phyloP scores from a whole-genome alignment of 2,113 vertebrate genomes.

The Heptranchias perlo region DNA sequence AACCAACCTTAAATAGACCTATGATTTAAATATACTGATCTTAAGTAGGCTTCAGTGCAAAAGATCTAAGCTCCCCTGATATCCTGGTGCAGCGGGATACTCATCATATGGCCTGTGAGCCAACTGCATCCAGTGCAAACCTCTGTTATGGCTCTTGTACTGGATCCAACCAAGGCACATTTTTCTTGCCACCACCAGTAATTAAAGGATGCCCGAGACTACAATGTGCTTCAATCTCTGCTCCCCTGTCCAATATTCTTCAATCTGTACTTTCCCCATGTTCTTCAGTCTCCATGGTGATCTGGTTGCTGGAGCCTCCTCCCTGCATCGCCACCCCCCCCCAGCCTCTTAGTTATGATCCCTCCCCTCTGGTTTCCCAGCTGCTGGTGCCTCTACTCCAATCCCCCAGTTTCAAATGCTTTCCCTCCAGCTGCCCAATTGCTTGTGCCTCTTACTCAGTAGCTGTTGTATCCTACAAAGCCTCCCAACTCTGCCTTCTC shows the following conservation, averaged over 20 bases:
- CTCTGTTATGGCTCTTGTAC: not conserved
- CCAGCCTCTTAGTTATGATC: too few species aligned
- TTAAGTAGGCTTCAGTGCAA: not conserved
- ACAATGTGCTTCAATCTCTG: too few species aligned
- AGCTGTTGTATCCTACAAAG: too few species aligned
- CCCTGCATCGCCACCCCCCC: too few species aligned
- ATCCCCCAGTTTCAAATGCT: too few species aligned
- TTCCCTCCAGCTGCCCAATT: too few species aligned
- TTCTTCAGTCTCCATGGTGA: not conserved
- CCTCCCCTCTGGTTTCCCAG: too few species aligned
- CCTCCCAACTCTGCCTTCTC: too few species aligned
- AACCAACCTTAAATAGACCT: not conserved
- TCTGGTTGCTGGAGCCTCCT: too few species aligned
- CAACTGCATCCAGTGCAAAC: not conserved
- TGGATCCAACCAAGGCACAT: not conserved
- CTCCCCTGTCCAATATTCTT: not conserved
- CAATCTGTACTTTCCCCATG: not conserved
- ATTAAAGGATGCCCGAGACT: not conserved
- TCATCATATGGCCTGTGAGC: not conserved
- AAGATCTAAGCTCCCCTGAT: not conserved
- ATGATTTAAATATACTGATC: not conserved
- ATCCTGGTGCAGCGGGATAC: not conserved
- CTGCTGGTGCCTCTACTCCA: too few species aligned
- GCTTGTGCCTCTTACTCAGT: too few species aligned
- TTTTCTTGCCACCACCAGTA: not conserved